phyloP scores from a whole-genome alignment of 2,113 vertebrate genomes.

The Pachycephala philippinensis region DNA sequence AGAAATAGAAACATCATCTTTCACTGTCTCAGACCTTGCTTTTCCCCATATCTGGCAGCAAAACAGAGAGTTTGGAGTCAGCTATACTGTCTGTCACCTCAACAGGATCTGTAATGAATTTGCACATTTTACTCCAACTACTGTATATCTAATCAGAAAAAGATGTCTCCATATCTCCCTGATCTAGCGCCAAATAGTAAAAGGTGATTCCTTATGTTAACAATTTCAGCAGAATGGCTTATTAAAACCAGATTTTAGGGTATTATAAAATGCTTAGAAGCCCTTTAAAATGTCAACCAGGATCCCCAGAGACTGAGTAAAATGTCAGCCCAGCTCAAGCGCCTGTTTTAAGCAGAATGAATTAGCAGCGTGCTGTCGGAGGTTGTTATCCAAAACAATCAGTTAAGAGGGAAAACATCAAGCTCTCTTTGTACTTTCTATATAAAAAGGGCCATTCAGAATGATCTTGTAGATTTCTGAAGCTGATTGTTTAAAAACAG shows the following conservation, averaged over 20 bases:
- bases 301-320: slow-evolving; percentile 91
- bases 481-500: slow-evolving; percentile 56
- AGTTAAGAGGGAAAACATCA: slow-evolving; percentile 81
- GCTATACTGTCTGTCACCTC: slow-evolving; percentile 69
- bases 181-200: slow-evolving; percentile 79
- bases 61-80: slow-evolving; percentile 44
- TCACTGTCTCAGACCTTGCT: not conserved
- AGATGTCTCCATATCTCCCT: slow-evolving; percentile 85
- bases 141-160: slow-evolving; percentile 98
- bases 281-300: slow-evolving; percentile 99
- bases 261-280: slow-evolving; percentile 99
- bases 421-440: slow-evolving; percentile 73
- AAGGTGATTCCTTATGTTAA: slow-evolving; percentile 90
- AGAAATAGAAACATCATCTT: slow-evolving; percentile 36
- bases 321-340: slow-evolving; percentile 93
- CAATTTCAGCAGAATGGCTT: slow-evolving; percentile 87
- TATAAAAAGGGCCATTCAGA: slow-evolving; percentile 70
- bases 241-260: slow-evolving; percentile 99
- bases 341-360: slow-evolving; percentile 98
- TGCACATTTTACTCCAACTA: slow-evolving; percentile 86
- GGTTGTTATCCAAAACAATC: slow-evolving; percentile 90
- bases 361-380: slow-evolving; percentile 91
- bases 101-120: slow-evolving; percentile 86
- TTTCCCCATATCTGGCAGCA: slow-evolving; percentile 40
- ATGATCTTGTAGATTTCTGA: slow-evolving; percentile 66